Conservation (phyloP, 2,797 vertebrate species). For the Pteronotus mesoamericanus region DNA sequence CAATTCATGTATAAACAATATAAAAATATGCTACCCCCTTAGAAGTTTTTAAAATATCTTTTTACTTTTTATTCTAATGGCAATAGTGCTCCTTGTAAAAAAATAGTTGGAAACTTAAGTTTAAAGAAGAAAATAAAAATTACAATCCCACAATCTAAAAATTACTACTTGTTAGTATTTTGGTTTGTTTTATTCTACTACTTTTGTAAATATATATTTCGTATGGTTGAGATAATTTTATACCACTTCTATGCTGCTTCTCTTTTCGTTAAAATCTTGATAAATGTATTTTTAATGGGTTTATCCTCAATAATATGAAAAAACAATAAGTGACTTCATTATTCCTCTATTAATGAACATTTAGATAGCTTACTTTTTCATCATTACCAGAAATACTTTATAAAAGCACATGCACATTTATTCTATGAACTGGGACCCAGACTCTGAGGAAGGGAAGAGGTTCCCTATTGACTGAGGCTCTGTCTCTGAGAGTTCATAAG, state of each 20-base stretch:
- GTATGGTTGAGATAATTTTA: neutral
- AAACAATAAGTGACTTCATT: neutral
- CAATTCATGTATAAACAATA: neutral
- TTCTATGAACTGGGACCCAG: neutral
- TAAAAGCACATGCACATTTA: neutral
- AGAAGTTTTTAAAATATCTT: neutral
- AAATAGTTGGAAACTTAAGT: neutral
- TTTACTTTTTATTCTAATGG: neutral
- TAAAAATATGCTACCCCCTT: neutral
- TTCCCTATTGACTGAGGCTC: neutral
- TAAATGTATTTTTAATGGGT: neutral
- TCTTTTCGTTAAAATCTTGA: slow-evolving; percentile 1
- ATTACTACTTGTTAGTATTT: neutral
- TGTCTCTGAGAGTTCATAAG: neutral
- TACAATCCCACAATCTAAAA: neutral
- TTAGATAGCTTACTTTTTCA: neutral
- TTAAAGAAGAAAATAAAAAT: neutral
- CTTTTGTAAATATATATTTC: neutral
- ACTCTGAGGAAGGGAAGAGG: neutral
- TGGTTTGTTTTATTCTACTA: neutral
- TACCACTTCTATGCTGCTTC: neutral
- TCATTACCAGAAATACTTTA: neutral
- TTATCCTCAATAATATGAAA: neutral
- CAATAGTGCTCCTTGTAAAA: neutral
- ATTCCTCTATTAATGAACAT: neutral